A percentile compares a stretch with the other conserved stretches of the same genome.
These are phyloP conservation scores for Vollenhovia emeryi DNA, from an alignment of 1,140 invertebrate species.

Conservation along the genomic window DNA sequence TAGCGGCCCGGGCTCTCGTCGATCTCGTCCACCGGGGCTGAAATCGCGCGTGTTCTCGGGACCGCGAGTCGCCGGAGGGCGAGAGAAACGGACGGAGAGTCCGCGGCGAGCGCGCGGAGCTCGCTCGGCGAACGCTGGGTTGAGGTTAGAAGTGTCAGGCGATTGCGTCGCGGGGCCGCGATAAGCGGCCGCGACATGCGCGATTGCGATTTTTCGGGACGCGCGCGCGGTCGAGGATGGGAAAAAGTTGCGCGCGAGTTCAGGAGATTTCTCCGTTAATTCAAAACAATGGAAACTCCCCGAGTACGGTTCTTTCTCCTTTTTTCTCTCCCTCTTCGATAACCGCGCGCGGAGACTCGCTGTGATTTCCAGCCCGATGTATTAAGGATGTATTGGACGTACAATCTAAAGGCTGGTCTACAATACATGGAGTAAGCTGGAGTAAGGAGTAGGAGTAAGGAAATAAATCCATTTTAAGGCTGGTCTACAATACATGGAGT, in stretches of 20 bases:
- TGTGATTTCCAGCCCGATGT: neutral
- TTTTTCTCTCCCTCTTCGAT: neutral
- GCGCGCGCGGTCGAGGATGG: neutral
- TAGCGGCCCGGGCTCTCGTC: neutral
- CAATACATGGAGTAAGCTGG: too few relatives aligned
- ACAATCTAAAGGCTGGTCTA: too few relatives aligned
- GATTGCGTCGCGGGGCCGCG: neutral
- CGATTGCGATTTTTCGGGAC: neutral
- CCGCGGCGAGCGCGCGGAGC: too few relatives aligned
- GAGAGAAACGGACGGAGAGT: neutral
- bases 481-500: too few relatives aligned
- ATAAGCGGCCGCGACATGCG: constrained; percentile 8
- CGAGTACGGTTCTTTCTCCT: neutral
- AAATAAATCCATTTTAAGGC: too few relatives aligned
- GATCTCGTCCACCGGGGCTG: neutral
- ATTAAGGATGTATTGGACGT: too few relatives aligned
- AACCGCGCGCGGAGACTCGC: neutral
- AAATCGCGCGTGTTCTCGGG: neutral
- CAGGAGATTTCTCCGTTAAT: neutral
- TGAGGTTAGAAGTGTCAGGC: constrained; percentile 30
- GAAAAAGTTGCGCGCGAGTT: neutral
- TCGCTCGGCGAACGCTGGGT: neutral
- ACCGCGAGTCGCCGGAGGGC: neutral
- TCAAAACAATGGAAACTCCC: constrained; percentile 6
- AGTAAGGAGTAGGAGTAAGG: too few relatives aligned